Evolutionary conservation across 2,797 vertebrate species (phyloP), one percentile per base, ranked within the genome.

Genomic region (Geotrypetes seraphini): DNA sequence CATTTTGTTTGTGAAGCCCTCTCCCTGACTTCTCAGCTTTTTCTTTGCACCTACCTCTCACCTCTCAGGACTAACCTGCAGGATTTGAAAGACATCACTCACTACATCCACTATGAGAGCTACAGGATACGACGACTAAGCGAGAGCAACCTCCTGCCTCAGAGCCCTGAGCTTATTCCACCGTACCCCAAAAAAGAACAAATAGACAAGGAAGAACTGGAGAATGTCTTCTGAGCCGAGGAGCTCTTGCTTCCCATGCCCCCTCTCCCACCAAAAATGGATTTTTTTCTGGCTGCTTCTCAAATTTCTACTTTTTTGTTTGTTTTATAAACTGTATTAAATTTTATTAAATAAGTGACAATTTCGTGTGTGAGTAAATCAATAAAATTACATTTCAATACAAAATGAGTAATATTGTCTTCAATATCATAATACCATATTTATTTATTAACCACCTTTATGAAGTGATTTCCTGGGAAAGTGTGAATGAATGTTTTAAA

Each of bases 71-170:
- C 94, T 35, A 92, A 97, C 63, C 76, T 97, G 43, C 91, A 97
- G 63, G 93, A 97, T 62, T 83, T 97, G 68, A 97, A 97, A 69
- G 92, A 96, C 38, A 89, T 97, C 54, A 92, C 92, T 12, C 93
- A 97, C 75, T 86, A 87, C 7, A 80, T 96, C 58, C 90, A 92
- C 69, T 97, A 97, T 0, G 93, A 97, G 75, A 85, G 78, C 7
- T 97, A 95, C 50, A 81, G 94, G 0, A 73, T 93, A 15, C 63
- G 46, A 30, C 80, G 90, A 28, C 88, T 98, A 57, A 93, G 85
- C 1, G 78, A 90, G 69, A 90, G 84, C 78, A 90, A 89, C 58
- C 15, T 50, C n/a, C 20, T 50, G 42, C 69, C 63, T 5, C 76
- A 28, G 0, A 58, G 74, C 22, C 57, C 71, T 1, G 71, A 66